A percentile compares a stretch with the other conserved stretches of the same genome.
phyloP scores from a whole-genome alignment of 2,113 vertebrate genomes.

The Gobius niger region DNA sequence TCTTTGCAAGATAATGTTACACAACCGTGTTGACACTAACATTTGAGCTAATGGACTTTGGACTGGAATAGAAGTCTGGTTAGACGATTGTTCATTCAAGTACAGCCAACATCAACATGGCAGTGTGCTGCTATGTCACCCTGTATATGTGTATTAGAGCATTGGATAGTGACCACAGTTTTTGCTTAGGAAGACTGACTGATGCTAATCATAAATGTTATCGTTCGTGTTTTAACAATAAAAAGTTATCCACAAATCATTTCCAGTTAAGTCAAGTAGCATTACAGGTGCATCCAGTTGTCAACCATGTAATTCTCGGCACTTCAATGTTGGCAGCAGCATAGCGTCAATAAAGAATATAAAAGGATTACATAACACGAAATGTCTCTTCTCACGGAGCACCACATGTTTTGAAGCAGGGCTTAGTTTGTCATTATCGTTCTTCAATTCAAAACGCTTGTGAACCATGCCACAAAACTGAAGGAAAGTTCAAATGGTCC shows the following conservation, averaged over 20 bases:
- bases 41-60: background rate
- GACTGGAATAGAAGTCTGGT: background rate
- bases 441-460: conserved; percentile 23
- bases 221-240: background rate
- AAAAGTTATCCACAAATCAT: background rate
- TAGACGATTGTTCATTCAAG: background rate
- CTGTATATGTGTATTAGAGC: background rate
- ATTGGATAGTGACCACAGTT: background rate
- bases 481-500: conserved; percentile 21
- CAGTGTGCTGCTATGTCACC: background rate
- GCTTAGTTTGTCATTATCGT: conserved; percentile 1
- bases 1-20: background rate
- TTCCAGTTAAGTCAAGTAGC: background rate
- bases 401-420: background rate
- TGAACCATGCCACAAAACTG: conserved; percentile 15
- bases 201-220: background rate
- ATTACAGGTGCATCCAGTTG: background rate
- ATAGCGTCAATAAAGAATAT: conserved; percentile 10
- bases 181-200: background rate
- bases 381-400: background rate
- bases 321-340: conserved; percentile 17
- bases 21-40: background rate
- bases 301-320: background rate
- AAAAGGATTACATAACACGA: conserved; percentile 2
- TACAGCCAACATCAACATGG: background rate